Evolutionary conservation across 2,888 invertebrate species (phyloP).

Genomic region (Odontocolon sp.): DNA sequence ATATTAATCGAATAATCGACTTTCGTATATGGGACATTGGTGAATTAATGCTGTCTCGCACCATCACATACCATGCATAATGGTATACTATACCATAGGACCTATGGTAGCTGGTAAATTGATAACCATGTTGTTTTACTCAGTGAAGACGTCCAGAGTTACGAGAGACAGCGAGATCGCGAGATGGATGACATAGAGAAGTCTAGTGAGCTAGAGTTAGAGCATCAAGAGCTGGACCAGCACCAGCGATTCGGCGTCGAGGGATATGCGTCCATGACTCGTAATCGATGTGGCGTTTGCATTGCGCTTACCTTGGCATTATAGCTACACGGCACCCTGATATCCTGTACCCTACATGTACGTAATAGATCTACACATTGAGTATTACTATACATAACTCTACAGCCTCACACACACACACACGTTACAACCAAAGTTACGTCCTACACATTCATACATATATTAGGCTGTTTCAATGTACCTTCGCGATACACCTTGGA

Average conservation of each 20-base stretch:
- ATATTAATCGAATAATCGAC: background rate
- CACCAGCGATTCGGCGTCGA: background rate
- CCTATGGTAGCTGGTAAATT: too few relatives aligned
- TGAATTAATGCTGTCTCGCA: background rate
- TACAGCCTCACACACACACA: too few relatives aligned
- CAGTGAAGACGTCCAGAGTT: too few relatives aligned
- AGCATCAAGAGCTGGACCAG: background rate
- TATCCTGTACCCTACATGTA: background rate
- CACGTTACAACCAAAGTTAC: too few relatives aligned
- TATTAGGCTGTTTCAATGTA: too few relatives aligned
- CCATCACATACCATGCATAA: background rate
- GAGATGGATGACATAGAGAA: background rate
- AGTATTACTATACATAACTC: too few relatives aligned
- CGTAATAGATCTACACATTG: background rate
- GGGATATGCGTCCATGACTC: constrained; percentile 1
- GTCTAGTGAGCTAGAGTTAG: background rate
- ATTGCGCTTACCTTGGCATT: constrained; percentile 21
- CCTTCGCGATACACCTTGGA: too few relatives aligned
- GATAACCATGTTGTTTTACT: too few relatives aligned
- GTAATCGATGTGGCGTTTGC: constrained; percentile 37
- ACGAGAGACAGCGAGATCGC: background rate
- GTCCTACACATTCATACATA: too few relatives aligned
- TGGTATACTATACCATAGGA: too few relatives aligned
- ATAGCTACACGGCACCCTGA: constrained; percentile 19
- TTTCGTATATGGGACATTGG: background rate